These are phyloP conservation scores for Fabriciana adippe DNA, from an alignment of 2,888 invertebrate genomes.

Conservation along the genomic window DNA sequence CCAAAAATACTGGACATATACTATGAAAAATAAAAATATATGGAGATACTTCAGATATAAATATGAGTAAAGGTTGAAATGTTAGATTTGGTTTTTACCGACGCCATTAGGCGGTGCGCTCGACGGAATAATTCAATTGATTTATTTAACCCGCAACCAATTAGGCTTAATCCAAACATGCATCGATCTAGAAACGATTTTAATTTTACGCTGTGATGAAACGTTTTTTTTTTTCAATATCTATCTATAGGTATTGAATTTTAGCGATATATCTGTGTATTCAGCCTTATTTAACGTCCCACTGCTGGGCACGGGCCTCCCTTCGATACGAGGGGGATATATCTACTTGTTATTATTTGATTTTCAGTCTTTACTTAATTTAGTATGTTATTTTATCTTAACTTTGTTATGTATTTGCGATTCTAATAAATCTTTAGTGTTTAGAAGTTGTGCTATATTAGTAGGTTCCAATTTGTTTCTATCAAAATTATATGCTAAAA, in stretches of 20 bases:
- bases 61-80: conserved; percentile 8
- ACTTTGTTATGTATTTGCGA: too few species aligned
- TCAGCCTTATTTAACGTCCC: too few species aligned
- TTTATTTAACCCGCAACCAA: conserved; percentile 69
- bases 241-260: neutral
- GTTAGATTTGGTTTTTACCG: conserved; percentile 36
- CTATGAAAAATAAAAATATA: neutral
- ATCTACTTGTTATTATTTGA: neutral
- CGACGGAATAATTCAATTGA: conserved; percentile 74
- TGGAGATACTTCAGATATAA: neutral
- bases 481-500: too few species aligned
- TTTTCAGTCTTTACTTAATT: neutral
- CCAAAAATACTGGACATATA: too few species aligned
- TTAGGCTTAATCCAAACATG: conserved; percentile 55
- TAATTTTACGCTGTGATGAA: conserved; percentile 33
- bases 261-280: too few species aligned
- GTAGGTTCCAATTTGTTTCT: too few species aligned
- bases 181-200: conserved; percentile 39
- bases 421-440: too few species aligned
- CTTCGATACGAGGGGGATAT: too few species aligned
- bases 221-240: conserved; percentile 11
- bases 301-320: too few species aligned
- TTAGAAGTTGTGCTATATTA: too few species aligned
- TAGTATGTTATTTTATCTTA: too few species aligned
- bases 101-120: conserved; percentile 61